A percentile compares a stretch with the other conserved stretches of the same genome.
Evolutionary conservation across 2,113 vertebrate species (phyloP).

Genomic region (Charina bottae): DNA sequence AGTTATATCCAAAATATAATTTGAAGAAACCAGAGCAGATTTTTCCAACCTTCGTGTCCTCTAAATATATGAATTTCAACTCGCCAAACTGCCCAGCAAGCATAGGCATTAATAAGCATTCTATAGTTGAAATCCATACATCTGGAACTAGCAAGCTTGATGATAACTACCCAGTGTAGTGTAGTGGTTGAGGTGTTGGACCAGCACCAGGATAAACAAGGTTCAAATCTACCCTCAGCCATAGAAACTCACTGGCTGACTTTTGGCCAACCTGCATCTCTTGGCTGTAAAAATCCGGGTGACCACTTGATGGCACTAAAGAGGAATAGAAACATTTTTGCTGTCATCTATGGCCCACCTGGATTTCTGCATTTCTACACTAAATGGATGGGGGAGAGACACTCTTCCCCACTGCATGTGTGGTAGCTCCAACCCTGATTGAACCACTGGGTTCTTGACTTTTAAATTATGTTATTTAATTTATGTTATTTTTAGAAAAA

Average conservation of each 20-base stretch:
- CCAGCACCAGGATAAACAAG: not conserved
- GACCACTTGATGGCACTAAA: not conserved
- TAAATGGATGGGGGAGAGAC: not conserved
- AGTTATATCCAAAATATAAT: not conserved
- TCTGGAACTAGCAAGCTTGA: not conserved
- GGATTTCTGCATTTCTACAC: not conserved
- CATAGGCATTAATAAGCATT: not conserved
- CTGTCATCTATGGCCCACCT: not conserved
- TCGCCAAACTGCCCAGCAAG: not conserved
- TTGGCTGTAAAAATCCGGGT: not conserved
- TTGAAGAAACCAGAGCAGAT: not conserved
- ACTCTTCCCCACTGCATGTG: not conserved
- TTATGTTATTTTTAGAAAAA: not conserved
- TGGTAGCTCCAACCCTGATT: not conserved
- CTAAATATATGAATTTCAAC: not conserved
- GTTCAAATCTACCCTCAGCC: not conserved
- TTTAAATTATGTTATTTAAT: not conserved
- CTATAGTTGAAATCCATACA: not conserved
- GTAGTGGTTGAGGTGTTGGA: not conserved
- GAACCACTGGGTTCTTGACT: not conserved
- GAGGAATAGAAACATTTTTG: not conserved
- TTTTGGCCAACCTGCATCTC: not conserved
- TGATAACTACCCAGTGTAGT: not conserved
- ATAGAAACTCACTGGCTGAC: not conserved
- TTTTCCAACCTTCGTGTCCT: not conserved